Evolutionary conservation across 2,888 invertebrate genomes (phyloP).

Genomic region (Paralinhomoeus sp.): DNA sequence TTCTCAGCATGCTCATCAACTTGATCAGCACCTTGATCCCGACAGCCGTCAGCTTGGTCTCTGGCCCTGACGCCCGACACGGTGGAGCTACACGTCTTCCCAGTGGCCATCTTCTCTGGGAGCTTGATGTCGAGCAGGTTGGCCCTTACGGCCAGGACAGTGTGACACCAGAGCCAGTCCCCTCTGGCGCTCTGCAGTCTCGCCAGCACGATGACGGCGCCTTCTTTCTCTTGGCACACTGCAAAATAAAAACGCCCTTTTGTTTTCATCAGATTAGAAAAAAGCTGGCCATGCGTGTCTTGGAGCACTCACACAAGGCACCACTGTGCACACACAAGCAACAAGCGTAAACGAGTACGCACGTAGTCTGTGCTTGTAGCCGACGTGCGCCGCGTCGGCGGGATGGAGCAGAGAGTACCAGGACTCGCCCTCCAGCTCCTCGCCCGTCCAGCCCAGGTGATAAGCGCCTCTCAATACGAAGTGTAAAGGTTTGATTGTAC

Average conservation of each 20-base stretch:
- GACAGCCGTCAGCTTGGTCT: neutral
- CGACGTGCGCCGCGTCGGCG: conserved; percentile 77
- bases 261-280: no score
- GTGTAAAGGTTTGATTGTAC: no score
- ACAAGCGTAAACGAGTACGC: conserved; percentile 33
- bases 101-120: neutral
- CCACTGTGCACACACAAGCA: no score
- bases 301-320: no score
- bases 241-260: no score
- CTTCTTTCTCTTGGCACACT: conserved; percentile 93
- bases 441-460: conserved; percentile 68
- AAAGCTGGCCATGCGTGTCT: no score
- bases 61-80: neutral
- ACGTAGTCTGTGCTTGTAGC: conserved; percentile 78
- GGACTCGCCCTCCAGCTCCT: conserved; percentile 64
- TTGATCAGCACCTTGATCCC: no score
- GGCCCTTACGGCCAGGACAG: conserved; percentile 35
- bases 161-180: conserved; percentile 83
- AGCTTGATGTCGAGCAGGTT: no score
- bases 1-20: no score
- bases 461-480: conserved; percentile 46
- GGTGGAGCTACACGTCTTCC: neutral
- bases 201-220: conserved; percentile 74
- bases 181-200: conserved; percentile 64
- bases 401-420: conserved; percentile 92